Base-by-base conservation (phyloP, 2,888 invertebrate species). In the Atethmia centrago region DNA sequence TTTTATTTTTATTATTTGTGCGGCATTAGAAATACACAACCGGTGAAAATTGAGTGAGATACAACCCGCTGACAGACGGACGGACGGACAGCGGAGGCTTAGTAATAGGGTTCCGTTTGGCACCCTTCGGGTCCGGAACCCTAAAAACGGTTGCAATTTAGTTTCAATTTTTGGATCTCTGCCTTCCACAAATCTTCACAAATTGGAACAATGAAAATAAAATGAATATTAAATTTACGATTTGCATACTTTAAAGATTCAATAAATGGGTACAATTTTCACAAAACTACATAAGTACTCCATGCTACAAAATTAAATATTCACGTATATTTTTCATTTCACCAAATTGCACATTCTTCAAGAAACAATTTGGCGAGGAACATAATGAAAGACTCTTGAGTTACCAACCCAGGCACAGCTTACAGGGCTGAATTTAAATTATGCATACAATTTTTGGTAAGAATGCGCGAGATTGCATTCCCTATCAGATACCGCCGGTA, bases 261-360 rank as follows among this genome's bases (percentile, higher is more conserved):
- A 70, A 51, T 12, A 65, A 14, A 10, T 10, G 31, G 2, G 2
- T 51, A 42, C 19, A 7, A 45, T 55, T 45, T 45, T 36, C 31
- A n/a, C 14, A 45, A 42, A 42, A 53, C 28, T 40, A 45, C 28
- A 36, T n/a, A n/a, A n/a, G n/a, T n/a, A 25, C 25, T 71, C 53
- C 28, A 25, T 31, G 40, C 21, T 47, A 12, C 42, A 4, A 53
- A 66, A 79, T 79, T 47, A 75, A 79, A 58, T 75, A 75, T 79
- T 79, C 75, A 79, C 3, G 53, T 58, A 36, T 31, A 59, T 75
- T 79, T 79, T 79, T 79, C 79, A 79, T 79, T 79, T 79, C 25
- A 63, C 31, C 58, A 75, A 75, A 79, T 79, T 58, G 79, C 66
- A 71, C 56, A 31, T 45, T 53, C 61, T 64, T 75, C 62, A 55